These are phyloP conservation scores for Hassar affinis DNA, from an alignment of 2,113 vertebrate species.

Conservation along the genomic window DNA sequence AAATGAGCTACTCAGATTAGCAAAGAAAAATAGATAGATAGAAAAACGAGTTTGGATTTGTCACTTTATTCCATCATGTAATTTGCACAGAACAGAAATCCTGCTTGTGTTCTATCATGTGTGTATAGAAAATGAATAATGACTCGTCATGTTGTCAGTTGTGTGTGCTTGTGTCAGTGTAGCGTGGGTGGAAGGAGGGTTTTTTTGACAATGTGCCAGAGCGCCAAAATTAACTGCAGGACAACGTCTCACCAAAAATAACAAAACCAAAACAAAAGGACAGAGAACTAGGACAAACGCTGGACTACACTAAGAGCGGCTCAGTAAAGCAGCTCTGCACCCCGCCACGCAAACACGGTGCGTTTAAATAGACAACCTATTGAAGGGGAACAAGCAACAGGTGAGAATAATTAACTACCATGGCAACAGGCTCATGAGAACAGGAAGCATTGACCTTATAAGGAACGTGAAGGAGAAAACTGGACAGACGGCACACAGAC, in stretches of 20 bases:
- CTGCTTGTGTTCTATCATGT: no score
- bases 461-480: slow-evolving; percentile 16
- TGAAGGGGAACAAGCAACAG: slow-evolving; percentile 16
- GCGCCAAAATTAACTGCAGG: not conserved
- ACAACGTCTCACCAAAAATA: not conserved
- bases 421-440: slow-evolving; percentile 8
- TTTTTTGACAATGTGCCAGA: not conserved
- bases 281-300: not conserved
- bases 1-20: no score
- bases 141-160: no score
- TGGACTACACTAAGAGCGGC: not conserved
- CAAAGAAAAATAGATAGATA: no score
- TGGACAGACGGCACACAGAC: not conserved
- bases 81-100: no score
- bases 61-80: no score
- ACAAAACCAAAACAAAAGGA: not conserved
- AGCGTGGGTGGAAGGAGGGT: not conserved
- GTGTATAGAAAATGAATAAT: no score
- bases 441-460: slow-evolving; percentile 9
- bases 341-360: not conserved
- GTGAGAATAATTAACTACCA: slow-evolving; percentile 12
- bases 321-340: not conserved
- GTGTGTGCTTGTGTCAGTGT: no score
- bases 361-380: not conserved
- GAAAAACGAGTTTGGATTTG: no score